These are phyloP conservation scores for Myopa tessellatipennis DNA, from an alignment of 2,888 invertebrate genomes.

Conservation along the genomic window DNA sequence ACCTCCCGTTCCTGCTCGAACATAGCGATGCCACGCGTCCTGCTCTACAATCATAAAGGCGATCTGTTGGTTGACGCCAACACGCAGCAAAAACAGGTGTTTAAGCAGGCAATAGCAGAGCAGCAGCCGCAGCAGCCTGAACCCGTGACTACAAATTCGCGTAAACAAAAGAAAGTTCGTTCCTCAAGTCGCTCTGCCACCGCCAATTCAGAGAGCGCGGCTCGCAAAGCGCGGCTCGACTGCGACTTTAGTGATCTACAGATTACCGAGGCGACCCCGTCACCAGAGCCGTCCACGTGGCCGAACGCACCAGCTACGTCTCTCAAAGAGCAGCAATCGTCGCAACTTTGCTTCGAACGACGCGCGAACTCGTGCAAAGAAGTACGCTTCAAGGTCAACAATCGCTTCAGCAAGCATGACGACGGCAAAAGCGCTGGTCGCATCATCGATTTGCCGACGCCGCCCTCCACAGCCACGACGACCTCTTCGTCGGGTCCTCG, in stretches of 20 bases:
- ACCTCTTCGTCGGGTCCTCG: conserved; percentile 57
- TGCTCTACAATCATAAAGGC: conserved; percentile 70
- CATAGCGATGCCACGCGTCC: conserved; percentile 70
- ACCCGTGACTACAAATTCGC: conserved; percentile 13
- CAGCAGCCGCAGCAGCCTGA: not conserved
- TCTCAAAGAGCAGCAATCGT: conserved; percentile 54
- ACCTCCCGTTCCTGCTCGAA: conserved; percentile 72
- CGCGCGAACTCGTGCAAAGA: conserved; percentile 60
- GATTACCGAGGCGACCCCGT: conserved; percentile 57
- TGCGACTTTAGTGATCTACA: conserved; percentile 55
- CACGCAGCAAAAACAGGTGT: conserved; percentile 59
- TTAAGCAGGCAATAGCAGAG: conserved; percentile 45
- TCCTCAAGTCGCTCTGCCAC: conserved; percentile 48
- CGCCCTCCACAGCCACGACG: conserved; percentile 49
- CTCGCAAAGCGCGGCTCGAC: conserved; percentile 52
- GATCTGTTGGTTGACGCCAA: conserved; percentile 68
- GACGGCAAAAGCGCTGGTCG: not conserved
- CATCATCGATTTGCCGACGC: conserved; percentile 48
- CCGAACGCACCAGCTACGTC: conserved; percentile 33
- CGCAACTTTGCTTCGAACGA: conserved; percentile 53
- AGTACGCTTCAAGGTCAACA: conserved; percentile 58
- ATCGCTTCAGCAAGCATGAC: conserved; percentile 28
- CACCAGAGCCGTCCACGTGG: conserved; percentile 41
- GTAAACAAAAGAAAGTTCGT: conserved; percentile 22
- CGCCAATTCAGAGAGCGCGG: conserved; percentile 50